A percentile compares a stretch with the other conserved stretches of the same genome.
These are phyloP conservation scores for Caenorhabditis imperialis DNA, from an alignment of 2,888 invertebrate genomes.

Conservation along the genomic window DNA sequence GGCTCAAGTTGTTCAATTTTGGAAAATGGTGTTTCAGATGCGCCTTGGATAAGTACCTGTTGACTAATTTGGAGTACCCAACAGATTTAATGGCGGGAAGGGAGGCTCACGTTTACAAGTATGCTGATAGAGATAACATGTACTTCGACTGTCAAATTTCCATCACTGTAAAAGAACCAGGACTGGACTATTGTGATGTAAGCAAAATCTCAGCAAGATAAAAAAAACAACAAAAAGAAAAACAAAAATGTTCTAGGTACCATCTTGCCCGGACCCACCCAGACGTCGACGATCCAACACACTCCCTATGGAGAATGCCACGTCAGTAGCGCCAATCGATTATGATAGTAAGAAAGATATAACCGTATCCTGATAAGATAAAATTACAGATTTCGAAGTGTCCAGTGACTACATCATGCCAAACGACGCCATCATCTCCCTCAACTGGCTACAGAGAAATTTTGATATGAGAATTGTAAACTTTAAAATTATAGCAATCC, in stretches of 20 bases:
- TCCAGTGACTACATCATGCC: constrained; percentile 60
- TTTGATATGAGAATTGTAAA: constrained; percentile 52
- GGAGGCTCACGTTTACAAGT: constrained; percentile 77
- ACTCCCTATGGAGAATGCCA: constrained; percentile 16
- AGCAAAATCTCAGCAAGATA: constrained; percentile 19
- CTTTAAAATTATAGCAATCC: background rate
- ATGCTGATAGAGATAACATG: constrained; percentile 75
- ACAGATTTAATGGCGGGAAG: constrained; percentile 76
- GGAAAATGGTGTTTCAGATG: constrained; percentile 70
- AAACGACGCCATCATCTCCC: constrained; percentile 49
- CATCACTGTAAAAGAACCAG: constrained; percentile 74
- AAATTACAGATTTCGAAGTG: constrained; percentile 27
- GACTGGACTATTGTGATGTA: constrained; percentile 72
- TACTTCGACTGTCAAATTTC: constrained; percentile 77
- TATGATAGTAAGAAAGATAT: constrained; percentile 26
- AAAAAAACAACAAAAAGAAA: background rate
- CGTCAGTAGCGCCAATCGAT: constrained; percentile 12
- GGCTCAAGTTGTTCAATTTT: too few species aligned
- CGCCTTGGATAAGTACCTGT: constrained; percentile 75
- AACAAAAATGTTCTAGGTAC: constrained; percentile 60
- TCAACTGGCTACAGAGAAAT: constrained; percentile 56
- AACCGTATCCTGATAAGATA: constrained; percentile 3
- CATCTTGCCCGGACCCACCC: constrained; percentile 74
- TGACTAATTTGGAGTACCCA: constrained; percentile 76
- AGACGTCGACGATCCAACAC: constrained; percentile 58